Percentiles rank a stretch among this genome's conserved stretches.
phyloP scores from a whole-genome alignment of 2,888 invertebrate species.

The Auanema freiburgensis region DNA sequence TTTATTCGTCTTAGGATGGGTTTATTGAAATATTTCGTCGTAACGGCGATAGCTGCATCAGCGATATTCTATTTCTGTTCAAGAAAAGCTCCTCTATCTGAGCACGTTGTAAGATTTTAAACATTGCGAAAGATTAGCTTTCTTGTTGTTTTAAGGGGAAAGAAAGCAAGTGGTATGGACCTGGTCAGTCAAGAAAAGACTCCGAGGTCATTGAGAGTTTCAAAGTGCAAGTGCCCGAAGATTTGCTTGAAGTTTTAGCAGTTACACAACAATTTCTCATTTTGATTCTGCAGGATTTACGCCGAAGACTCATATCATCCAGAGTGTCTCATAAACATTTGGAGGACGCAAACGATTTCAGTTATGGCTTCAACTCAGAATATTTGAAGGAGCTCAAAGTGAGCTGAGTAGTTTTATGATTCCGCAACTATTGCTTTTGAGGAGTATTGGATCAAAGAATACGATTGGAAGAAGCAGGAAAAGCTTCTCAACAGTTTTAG shows the following conservation, averaged over 20 bases:
- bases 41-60: too few relatives aligned
- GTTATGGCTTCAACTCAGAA: conserved; percentile 80
- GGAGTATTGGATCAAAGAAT: conserved; percentile 79
- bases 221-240: conserved; percentile 44
- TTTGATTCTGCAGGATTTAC: conserved; percentile 45
- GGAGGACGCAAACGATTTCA: conserved; percentile 71
- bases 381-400: conserved; percentile 55
- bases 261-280: background rate
- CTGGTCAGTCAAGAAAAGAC: conserved; percentile 39
- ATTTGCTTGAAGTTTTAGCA: conserved; percentile 30
- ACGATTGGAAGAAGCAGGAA: conserved; percentile 77
- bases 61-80: too few relatives aligned
- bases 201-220: conserved; percentile 47
- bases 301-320: conserved; percentile 68
- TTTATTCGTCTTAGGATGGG: too few relatives aligned
- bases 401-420: background rate
- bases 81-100: too few relatives aligned
- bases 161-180: conserved; percentile 50
- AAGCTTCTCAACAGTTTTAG: conserved; percentile 75
- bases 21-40: too few relatives aligned
- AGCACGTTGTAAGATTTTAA: too few relatives aligned
- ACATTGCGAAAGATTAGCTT: conserved; percentile 3
- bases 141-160: conserved; percentile 40
- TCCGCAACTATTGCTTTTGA: conserved; percentile 59
- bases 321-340: conserved; percentile 57